A percentile compares a stretch with the other conserved stretches of the same genome.
These are phyloP conservation scores for Gadopsis bispinosus DNA, from an alignment of 2,797 vertebrate species.

Conservation along the genomic window DNA sequence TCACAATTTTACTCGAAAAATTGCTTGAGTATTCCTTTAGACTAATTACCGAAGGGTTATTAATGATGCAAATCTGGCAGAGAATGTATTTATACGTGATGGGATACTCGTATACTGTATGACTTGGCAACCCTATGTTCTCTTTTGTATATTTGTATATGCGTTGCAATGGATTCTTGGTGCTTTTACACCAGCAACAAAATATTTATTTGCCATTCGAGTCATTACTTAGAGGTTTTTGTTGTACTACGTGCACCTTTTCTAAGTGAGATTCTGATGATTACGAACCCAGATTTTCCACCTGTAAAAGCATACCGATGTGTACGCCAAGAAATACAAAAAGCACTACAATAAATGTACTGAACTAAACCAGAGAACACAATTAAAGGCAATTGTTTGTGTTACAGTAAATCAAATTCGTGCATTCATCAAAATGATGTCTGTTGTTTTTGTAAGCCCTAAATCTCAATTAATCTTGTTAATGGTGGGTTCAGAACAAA, in stretches of 20 bases:
- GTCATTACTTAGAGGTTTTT: conserved; percentile 14
- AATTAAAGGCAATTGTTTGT: conserved; percentile 2
- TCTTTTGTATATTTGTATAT: not conserved
- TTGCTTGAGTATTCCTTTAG: not conserved
- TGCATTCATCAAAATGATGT: not conserved
- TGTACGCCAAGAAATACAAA: conserved; percentile 3
- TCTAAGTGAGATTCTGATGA: not conserved
- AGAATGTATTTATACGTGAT: not conserved
- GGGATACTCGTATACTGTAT: no score
- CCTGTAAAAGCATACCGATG: not conserved
- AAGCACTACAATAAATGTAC: not conserved
- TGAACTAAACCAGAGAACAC: not conserved
- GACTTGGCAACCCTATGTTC: not conserved
- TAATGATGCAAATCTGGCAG: conserved; percentile 8
- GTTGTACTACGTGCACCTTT: not conserved
- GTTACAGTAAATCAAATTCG: conserved; percentile 19
- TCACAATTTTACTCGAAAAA: not conserved
- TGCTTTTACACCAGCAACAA: conserved; percentile 2
- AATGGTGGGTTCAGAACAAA: not conserved
- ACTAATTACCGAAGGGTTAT: conserved; percentile 15
- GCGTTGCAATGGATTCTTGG: not conserved
- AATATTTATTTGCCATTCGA: conserved; percentile 12
- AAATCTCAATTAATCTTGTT: not conserved
- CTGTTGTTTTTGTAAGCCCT: not conserved
- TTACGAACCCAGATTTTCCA: conserved; percentile 1